Percentiles rank a stretch among this genome's conserved stretches.
Evolutionary conservation across 2,113 vertebrate genomes (phyloP).

Genomic region (Sclerurus mexicanus): DNA sequence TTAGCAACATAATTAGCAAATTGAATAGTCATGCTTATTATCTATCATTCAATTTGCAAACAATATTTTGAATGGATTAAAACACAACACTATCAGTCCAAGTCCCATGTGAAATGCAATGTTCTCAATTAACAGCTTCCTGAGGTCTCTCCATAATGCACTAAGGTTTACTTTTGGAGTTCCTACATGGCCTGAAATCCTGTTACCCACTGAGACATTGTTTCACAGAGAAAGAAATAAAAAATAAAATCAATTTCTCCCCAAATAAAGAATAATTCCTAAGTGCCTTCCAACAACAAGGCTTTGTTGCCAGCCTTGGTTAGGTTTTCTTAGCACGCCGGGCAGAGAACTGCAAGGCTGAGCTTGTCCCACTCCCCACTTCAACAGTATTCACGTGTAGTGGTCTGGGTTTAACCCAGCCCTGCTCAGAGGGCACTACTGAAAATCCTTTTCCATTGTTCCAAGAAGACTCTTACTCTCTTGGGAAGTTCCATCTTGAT

Average conservation of each 20-base stretch:
- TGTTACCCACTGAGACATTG: neutral
- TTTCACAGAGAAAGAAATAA: neutral
- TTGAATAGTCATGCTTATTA: neutral
- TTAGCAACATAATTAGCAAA: conserved; percentile 33
- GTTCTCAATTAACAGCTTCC: neutral
- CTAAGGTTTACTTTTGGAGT: neutral
- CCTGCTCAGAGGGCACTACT: neutral
- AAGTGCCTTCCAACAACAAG: neutral
- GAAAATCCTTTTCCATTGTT: neutral
- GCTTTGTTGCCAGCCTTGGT: neutral
- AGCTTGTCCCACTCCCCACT: neutral
- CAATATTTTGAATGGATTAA: neutral
- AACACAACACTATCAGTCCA: neutral
- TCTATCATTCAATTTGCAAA: neutral
- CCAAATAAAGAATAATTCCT: neutral
- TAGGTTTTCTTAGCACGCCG: neutral
- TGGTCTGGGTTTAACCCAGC: neutral
- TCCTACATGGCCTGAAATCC: neutral
- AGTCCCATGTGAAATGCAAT: neutral
- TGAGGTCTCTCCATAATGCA: neutral
- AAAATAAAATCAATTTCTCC: neutral
- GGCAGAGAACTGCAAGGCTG: neutral
- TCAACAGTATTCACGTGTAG: neutral
- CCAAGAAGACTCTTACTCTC: neutral
- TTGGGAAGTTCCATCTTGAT: neutral